Percentiles rank a stretch among this genome's conserved stretches.
These are phyloP conservation scores for Delichon dasypus DNA, from an alignment of 2,797 vertebrate genomes.

Conservation along the genomic window DNA sequence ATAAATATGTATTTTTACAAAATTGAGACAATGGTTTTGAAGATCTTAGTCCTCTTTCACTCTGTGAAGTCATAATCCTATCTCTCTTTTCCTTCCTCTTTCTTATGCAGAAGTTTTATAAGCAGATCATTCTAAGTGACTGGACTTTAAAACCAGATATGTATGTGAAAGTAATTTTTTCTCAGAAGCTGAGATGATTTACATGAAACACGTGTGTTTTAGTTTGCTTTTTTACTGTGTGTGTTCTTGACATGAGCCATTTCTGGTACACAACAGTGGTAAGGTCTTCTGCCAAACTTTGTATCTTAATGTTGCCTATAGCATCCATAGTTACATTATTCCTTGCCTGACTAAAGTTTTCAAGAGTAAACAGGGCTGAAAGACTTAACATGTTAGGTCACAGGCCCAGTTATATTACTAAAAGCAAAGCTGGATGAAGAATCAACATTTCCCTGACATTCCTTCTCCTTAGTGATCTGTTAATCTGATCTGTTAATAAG, in stretches of 20 bases:
- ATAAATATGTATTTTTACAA: slow-evolving; percentile 22
- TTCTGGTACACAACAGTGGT: not conserved
- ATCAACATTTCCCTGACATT: not conserved
- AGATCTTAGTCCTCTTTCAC: not conserved
- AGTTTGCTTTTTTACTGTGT: not conserved
- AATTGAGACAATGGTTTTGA: not conserved
- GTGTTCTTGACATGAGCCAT: not conserved
- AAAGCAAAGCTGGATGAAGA: not conserved
- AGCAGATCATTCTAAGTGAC: not conserved
- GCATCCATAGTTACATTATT: not conserved
- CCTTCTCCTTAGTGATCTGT: not conserved
- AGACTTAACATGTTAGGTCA: not conserved
- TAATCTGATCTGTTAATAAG: not conserved
- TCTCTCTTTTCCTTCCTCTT: not conserved
- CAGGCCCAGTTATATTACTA: not conserved
- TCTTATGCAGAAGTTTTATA: not conserved
- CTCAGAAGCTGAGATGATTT: not conserved
- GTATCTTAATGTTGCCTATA: not conserved
- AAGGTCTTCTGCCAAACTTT: not conserved
- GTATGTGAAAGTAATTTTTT: not conserved
- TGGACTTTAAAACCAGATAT: not conserved
- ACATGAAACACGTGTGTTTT: fast-evolving
- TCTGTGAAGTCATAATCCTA: not conserved
- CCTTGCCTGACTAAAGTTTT: not conserved
- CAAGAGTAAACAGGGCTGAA: not conserved